Percentiles rank a stretch among this genome's conserved stretches.
Conservation (phyloP, 2,888 invertebrate species). For the Apamea sordens region DNA sequence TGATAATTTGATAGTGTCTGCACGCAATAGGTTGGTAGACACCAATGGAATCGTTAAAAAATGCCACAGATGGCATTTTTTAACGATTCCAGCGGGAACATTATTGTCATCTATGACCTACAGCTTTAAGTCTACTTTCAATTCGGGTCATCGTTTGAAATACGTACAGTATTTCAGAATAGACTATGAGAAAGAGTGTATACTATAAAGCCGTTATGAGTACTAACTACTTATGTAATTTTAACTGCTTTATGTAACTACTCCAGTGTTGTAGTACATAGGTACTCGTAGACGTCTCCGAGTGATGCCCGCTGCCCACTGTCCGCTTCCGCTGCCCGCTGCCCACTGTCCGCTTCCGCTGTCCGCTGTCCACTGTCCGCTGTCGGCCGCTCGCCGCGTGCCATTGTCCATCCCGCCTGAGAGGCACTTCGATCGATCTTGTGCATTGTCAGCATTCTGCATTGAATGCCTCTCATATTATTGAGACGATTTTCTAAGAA, state of each 20-base stretch:
- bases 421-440: conserved; percentile 25
- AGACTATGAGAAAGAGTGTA: neutral
- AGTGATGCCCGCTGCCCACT: neutral
- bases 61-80: neutral
- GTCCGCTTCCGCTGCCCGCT: neutral
- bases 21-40: conserved; percentile 10
- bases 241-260: neutral
- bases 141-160: neutral
- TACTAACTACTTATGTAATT: neutral
- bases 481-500: neutral
- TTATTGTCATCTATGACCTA: neutral
- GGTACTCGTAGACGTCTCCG: neutral
- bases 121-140: neutral
- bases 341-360: neutral
- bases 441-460: conserved; percentile 27
- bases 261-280: neutral
- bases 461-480: conserved; percentile 5
- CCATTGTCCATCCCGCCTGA: conserved; percentile 21
- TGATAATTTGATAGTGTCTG: conserved; percentile 40
- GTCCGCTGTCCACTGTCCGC: neutral
- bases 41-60: no score
- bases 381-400: neutral
- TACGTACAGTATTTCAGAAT: neutral
- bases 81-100: neutral
- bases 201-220: neutral